Evolutionary conservation across 2,888 invertebrate genomes (phyloP).

Genomic region (Gandaritis pyraliata): DNA sequence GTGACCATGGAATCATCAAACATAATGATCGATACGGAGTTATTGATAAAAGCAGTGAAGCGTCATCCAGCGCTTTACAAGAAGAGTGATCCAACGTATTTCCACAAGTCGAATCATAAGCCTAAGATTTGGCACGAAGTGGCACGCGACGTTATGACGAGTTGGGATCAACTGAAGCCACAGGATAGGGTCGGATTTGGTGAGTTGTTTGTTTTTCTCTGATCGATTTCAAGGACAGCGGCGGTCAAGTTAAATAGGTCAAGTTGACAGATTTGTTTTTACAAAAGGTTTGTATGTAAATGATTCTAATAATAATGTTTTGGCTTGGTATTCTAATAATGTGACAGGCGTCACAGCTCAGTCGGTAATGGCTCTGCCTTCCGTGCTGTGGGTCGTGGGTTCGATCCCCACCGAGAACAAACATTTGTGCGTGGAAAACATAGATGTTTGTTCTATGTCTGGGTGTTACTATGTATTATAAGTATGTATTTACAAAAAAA

Average conservation of each 20-base stretch:
- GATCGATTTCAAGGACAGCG: neutral
- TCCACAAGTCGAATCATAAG: conserved; percentile 55
- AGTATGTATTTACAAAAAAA: too few species aligned
- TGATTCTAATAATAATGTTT: too few species aligned
- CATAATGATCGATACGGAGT: conserved; percentile 47
- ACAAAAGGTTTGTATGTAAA: neutral
- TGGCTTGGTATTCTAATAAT: neutral
- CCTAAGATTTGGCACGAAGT: conserved; percentile 59
- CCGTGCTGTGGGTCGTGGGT: too few species aligned
- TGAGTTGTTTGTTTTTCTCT: conserved; percentile 18
- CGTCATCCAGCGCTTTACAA: conserved; percentile 57
- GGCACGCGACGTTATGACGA: conserved; percentile 54
- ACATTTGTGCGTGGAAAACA: too few species aligned
- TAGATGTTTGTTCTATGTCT: too few species aligned
- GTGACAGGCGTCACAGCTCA: too few species aligned
- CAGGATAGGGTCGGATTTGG: conserved; percentile 52
- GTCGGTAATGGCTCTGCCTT: too few species aligned
- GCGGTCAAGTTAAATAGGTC: neutral
- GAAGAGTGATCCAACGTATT: conserved; percentile 54
- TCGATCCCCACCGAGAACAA: too few species aligned
- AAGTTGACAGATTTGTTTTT: neutral
- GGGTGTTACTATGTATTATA: too few species aligned
- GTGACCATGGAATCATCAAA: conserved; percentile 44
- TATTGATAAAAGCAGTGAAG: conserved; percentile 58
- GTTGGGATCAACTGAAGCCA: conserved; percentile 54